phyloP scores from a whole-genome alignment of 2,888 invertebrate genomes.

The Endotricha flammealis region DNA sequence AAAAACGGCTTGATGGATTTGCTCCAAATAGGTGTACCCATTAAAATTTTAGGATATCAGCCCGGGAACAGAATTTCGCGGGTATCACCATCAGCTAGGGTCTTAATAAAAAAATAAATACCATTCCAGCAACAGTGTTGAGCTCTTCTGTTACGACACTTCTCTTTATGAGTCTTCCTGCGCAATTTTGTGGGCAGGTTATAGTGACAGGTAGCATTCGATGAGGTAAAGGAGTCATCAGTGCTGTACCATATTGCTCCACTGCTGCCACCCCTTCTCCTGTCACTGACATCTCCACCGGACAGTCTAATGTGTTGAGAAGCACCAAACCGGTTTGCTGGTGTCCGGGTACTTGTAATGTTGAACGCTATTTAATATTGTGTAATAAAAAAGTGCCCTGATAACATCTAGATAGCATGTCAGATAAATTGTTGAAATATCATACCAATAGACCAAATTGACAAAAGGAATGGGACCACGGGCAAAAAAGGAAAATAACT shows the following conservation, averaged over 20 bases:
- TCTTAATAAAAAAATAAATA: conserved; percentile 19
- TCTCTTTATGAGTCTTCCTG: conserved; percentile 51
- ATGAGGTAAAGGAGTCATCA: conserved; percentile 57
- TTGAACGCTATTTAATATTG: conserved; percentile 68
- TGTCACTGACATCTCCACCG: conserved; percentile 53
- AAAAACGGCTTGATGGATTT: no score
- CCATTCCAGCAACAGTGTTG: conserved; percentile 52
- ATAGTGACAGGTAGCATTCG: conserved; percentile 33
- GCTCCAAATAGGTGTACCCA: no score
- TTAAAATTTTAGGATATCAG: no score
- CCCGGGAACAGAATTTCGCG: no score
- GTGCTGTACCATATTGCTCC: conserved; percentile 54
- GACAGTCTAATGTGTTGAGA: conserved; percentile 81
- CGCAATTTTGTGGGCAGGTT: conserved; percentile 43
- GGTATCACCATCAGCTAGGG: no score
- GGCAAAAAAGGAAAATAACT: no score
- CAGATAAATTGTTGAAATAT: no score
- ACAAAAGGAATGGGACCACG: no score
- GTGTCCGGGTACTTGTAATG: conserved; percentile 56
- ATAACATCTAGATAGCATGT: no score
- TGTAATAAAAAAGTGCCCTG: no score
- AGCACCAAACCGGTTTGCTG: conserved; percentile 76
- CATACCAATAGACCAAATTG: no score
- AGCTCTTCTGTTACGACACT: conserved; percentile 33
- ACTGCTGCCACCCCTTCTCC: conserved; percentile 50